Base-by-base conservation (phyloP, 2,888 invertebrate genomes). In the Zeuzera pyrina region DNA sequence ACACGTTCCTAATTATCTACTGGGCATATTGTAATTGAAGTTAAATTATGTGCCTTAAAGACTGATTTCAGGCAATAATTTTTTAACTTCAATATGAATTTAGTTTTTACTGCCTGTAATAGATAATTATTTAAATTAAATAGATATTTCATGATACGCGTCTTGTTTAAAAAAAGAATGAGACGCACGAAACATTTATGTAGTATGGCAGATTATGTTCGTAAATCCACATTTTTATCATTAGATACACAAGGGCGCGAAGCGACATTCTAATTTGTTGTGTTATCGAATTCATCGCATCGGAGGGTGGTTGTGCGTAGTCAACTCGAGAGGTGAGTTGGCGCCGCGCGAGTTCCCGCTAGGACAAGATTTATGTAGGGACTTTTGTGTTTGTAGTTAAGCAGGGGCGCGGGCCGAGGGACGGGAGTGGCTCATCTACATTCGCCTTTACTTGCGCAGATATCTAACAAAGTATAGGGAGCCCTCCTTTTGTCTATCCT, bases 321-420 rank as follows among this genome's bases (percentile, higher is more conserved):
- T 59, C 60, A 70, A 66, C 66, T 66, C 42, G 41, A 41, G 58
- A 74, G 74, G 72, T 68, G 64, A 70, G 60, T 41, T 54, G 65
- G 66, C 68, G 66, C 65, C 68, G 57, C 55, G 54, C 57, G 65
- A 70, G 65, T 65, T 68, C 54, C 58, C 67, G 56, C 59, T 52
- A 62, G 61, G 72, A 72, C 70, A 79, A 83, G 81, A 84, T 84
- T 83, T 83, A 83, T 83, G 77, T 73, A 69, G 71, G 73, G 77
- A 84, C 76, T 83, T 81, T 79, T 76, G 72, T 79, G 74, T 83
- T 83, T 79, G 72, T 69, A 71, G 79, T 83, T 77, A 78, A 70
- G 67, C 63, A 63, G 58, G 54, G 57, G 47, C 45, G 50, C 45
- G 57, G 56, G 49, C 54, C 51, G 58, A 49, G 53, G 52, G 35